Evolutionary conservation across 2,797 vertebrate genomes (phyloP).

Genomic region (Danionella dracula): DNA sequence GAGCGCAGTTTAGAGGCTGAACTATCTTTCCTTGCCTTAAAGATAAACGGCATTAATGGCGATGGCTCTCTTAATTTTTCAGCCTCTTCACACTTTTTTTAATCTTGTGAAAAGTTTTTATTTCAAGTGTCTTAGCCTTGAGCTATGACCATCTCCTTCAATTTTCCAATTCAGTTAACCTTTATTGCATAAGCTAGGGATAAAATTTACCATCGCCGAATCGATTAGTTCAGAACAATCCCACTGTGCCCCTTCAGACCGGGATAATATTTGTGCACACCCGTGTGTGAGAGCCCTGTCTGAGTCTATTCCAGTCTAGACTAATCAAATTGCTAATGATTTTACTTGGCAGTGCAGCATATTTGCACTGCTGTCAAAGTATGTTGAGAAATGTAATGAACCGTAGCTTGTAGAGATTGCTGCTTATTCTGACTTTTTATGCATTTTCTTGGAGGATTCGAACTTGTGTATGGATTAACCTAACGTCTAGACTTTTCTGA

Average conservation of each 20-base stretch:
- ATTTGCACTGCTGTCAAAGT: constrained; percentile 17
- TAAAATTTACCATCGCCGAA: not conserved
- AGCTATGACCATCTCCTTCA: not conserved
- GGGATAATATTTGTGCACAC: not conserved
- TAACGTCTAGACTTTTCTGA: constrained; percentile 14
- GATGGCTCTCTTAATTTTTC: not conserved
- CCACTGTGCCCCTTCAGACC: not conserved
- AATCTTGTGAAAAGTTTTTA: constrained; percentile 2
- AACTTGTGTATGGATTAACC: constrained; percentile 22
- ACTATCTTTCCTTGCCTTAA: constrained; percentile 15
- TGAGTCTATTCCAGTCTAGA: not conserved
- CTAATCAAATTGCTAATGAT: constrained; percentile 5
- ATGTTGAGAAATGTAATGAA: constrained; percentile 9
- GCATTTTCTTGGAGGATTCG: not conserved
- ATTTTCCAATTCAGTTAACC: not conserved
- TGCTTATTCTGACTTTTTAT: not conserved
- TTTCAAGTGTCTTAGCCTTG: constrained; percentile 9
- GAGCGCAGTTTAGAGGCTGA: constrained; percentile 18
- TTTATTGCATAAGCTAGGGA: not conserved
- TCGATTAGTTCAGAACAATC: not conserved
- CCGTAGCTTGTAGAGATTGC: not conserved
- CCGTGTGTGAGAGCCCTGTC: not conserved
- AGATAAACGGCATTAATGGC: constrained; percentile 9
- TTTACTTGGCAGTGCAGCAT: constrained; percentile 4
- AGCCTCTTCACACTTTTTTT: not conserved